phyloP scores from a whole-genome alignment of 2,113 vertebrate species.

The Dunckerocampus dactyliophorus region DNA sequence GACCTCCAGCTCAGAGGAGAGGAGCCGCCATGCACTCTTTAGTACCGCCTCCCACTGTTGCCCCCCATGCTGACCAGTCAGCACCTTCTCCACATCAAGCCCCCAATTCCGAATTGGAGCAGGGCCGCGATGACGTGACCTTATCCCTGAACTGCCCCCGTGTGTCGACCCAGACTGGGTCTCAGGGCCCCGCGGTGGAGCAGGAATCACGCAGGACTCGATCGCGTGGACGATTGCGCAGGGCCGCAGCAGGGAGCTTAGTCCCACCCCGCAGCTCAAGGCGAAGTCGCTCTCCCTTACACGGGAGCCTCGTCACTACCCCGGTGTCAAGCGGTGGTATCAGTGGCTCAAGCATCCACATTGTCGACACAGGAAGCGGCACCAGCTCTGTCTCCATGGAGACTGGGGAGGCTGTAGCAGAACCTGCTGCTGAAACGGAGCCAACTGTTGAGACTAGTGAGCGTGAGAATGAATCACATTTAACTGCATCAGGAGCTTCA shows the following conservation, averaged over 20 bases:
- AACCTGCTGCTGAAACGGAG: constrained; percentile 58
- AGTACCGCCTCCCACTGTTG: constrained; percentile 39
- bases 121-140: constrained; percentile 55
- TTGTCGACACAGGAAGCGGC: constrained; percentile 43
- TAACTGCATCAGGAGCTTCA: constrained; percentile 60
- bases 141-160: constrained; percentile 59
- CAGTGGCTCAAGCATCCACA: constrained; percentile 25
- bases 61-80: constrained; percentile 39
- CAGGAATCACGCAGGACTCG: constrained; percentile 77
- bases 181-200: constrained; percentile 39
- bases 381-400: constrained; percentile 61
- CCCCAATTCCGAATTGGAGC: constrained; percentile 51
- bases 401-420: constrained; percentile 52
- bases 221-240: constrained; percentile 77
- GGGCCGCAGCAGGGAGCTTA: constrained; percentile 72
- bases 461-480: constrained; percentile 74
- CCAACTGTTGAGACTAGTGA: constrained; percentile 68
- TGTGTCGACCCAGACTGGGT: constrained; percentile 43
- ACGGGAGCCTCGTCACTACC: constrained; percentile 49
- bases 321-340: constrained; percentile 36
- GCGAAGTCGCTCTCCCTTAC: constrained; percentile 84
- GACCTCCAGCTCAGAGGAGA: constrained; percentile 46
- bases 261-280: constrained; percentile 74
- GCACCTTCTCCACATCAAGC: constrained; percentile 48
- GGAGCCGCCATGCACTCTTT: constrained; percentile 57